These are phyloP conservation scores for Troglohyphantes excavatus DNA, from an alignment of 2,888 invertebrate genomes.

Conservation along the genomic window DNA sequence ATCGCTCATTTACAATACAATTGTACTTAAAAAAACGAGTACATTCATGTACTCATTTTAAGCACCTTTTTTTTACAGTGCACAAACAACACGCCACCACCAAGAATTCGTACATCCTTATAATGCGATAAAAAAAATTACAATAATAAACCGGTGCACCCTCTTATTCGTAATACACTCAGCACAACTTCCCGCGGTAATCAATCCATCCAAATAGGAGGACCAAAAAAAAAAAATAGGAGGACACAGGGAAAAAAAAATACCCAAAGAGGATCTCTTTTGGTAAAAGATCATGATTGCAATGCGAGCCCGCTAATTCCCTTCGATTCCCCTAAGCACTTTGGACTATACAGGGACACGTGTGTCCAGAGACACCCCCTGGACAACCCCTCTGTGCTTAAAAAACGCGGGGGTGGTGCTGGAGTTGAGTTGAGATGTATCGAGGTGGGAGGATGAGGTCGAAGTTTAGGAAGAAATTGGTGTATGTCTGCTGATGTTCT, in stretches of 20 bases:
- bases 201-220: conserved; percentile 62
- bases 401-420: not conserved
- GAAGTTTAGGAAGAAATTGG: too few relatives aligned
- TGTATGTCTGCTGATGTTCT: too few relatives aligned
- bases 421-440: not conserved
- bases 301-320: conserved; percentile 60
- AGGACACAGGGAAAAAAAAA: conserved; percentile 14
- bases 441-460: not conserved
- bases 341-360: conserved; percentile 70
- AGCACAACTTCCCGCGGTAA: conserved; percentile 28
- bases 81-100: too few relatives aligned
- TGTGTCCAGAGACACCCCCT: conserved; percentile 35
- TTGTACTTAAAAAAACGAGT: too few relatives aligned
- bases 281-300: conserved; percentile 66
- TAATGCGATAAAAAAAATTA: conserved; percentile 20
- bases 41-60: too few relatives aligned
- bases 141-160: not conserved
- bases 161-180: conserved; percentile 33
- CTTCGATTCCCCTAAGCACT: conserved; percentile 65
- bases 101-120: too few relatives aligned
- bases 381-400: too few relatives aligned
- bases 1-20: too few relatives aligned
- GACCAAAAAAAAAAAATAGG: conserved; percentile 9
- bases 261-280: not conserved
- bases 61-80: too few relatives aligned